phyloP scores from a whole-genome alignment of 23 tunicate genomes.

The Pegea sp. region DNA sequence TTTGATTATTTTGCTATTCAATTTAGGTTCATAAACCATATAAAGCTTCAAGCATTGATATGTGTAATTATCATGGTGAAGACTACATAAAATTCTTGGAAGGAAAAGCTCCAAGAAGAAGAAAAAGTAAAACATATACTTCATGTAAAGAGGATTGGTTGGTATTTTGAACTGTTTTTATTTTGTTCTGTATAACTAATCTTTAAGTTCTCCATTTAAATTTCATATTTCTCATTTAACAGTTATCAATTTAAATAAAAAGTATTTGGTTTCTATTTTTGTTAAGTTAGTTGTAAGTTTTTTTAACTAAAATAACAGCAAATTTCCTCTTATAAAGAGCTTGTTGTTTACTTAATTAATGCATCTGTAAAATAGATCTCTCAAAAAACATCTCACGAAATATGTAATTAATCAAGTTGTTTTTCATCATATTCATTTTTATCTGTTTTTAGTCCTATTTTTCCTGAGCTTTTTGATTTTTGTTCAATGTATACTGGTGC shows the following conservation, averaged over 20 bases:
- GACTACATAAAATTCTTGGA: conserved; percentile 76
- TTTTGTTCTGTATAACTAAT: no score
- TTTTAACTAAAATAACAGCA: no score
- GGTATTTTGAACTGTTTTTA: not conserved
- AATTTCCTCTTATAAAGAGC: no score
- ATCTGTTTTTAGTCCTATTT: conserved; percentile 35
- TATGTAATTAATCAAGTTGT: no score
- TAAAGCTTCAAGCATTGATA: conserved; percentile 66
- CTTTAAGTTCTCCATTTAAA: no score
- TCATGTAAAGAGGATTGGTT: conserved; percentile 17
- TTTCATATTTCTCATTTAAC: no score
- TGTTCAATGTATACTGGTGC: conserved; percentile 96
- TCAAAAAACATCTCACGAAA: no score
- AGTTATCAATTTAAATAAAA: not conserved
- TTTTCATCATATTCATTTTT: not conserved
- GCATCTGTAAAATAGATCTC: no score
- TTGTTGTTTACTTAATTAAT: no score
- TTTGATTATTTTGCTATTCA: no score
- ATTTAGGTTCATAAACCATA: conserved; percentile 37
- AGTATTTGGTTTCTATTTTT: not conserved
- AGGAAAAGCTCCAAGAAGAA: conserved; percentile 53
- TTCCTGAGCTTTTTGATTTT: conserved; percentile 91
- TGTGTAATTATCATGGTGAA: conserved; percentile 84
- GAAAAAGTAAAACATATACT: not conserved
- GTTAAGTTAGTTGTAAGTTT: no score